Evolutionary conservation across 2,888 invertebrate genomes (phyloP), one percentile per base, ranked within the genome.

Genomic region (Formica aserva): DNA sequence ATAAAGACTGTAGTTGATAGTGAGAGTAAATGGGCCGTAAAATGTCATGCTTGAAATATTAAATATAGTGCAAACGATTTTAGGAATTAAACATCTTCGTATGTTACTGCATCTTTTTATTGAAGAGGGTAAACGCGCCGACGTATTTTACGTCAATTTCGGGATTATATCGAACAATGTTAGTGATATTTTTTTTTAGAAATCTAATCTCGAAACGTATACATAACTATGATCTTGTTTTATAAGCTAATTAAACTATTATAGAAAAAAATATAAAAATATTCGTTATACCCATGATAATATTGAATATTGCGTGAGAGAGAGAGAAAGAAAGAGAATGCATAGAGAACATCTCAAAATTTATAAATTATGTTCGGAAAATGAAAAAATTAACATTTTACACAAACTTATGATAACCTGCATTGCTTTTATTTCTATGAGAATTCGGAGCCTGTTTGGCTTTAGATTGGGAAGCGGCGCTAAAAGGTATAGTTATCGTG

Each of bases 401-500:
- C 5, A 35, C n/a, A 2, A 38, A 18, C 5, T 57, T 57, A n/a
- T 18, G 32, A 29, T 48, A 45, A 48, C 22, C n/a, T 29, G 4
- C 13, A 13, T 38, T 4, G n/a, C 0, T 66, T 67, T 67, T 41
- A 45, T 48, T 29, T 66, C 8, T n/a, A 41, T 22, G 38, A 66
- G 13, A 67, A 35, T 77, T 32, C 32, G 22, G 32, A 11, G 35
- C 18, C 45, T 75, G 38, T 29, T 67, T 55, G 80, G 35, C 26
- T 77, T 6, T 57, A 52, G 11, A 55, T 55, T 66, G 52, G 71
- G 67, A 45, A 69, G 77, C 63, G 84, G 62, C 57, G 85, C 71
- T 84, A 85, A 85, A 85, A 74, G 84, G 76, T 88, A 88, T 83
- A 84, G 67, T 67, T 77, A 77, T 82, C 52, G 62, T 32, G 45